Evolutionary conservation across 2,113 vertebrate genomes (phyloP), one percentile per base, ranked within the genome.

Genomic region (Rattus rattus): DNA sequence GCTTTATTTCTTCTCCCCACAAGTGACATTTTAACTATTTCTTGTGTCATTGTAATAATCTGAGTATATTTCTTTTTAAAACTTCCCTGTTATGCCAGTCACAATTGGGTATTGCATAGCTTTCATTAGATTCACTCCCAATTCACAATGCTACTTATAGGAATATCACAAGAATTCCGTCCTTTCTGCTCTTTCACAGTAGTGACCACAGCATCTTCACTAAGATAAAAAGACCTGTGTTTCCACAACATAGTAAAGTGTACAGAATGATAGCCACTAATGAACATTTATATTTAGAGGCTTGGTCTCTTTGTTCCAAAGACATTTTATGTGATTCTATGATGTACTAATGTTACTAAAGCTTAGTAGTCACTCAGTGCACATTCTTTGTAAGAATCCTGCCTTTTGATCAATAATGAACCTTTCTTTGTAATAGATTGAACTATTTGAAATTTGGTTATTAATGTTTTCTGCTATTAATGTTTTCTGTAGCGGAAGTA

Each of bases 371-470:
- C 19, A 56, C n/a, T 30, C 5, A 54, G 13, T 76, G 7, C 7
- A 56, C 12, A 90, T 7, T 47, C 30, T 73, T 81, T 79, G 12
- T 59, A 91, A 73, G 22, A 91, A 88, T 47, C 36, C 28, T 72
- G 88, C 43, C 14, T 91, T 56, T 87, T 49, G 16, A 59, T 72
- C n/a, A 39, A 3, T 70, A 94, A 61, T 19, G 36, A 26, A 69
- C 54, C 30, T 84, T 19, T 9, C 61, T 2, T n/a, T 19, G 73
- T 79, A 93, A 0, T 92, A 43, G 39, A 88, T 52, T 86, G 43
- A 95, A 96, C 56, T 85, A 65, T 52, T 88, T 69, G 11, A 85
- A 96, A 88, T 91, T 69, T 39, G 19, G 43, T 43, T 43, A 43
- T 43, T 43, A 43, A 43, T 43, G 43, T 43, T 43, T 43, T 43